These are phyloP conservation scores for Hecatera dysodea DNA, from an alignment of 2,888 invertebrate species.

Conservation along the genomic window DNA sequence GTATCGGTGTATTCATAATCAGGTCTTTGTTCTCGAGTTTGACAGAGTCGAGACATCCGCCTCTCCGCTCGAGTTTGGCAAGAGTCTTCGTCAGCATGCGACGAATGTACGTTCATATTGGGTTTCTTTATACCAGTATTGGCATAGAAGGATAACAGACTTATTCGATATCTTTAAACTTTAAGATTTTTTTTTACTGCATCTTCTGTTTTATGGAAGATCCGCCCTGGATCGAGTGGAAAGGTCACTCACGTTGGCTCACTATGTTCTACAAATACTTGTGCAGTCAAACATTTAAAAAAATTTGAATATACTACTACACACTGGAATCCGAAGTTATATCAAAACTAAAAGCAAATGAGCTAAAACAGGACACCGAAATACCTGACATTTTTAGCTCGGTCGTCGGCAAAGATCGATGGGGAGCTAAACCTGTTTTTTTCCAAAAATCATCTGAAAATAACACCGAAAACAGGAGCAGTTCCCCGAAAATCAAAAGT, in stretches of 20 bases:
- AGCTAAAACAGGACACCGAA: too few relatives aligned
- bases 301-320: not conserved
- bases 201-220: too few relatives aligned
- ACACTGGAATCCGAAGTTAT: not conserved
- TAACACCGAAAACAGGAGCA: not conserved
- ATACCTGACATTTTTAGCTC: not conserved
- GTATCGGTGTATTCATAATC: slow-evolving; percentile 75
- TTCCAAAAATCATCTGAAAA: not conserved
- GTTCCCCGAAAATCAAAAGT: slow-evolving; percentile 22
- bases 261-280: too few relatives aligned
- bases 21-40: slow-evolving; percentile 82
- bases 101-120: slow-evolving; percentile 72
- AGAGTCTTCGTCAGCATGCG: slow-evolving; percentile 86
- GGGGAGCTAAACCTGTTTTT: not conserved
- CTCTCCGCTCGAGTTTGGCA: slow-evolving; percentile 85
- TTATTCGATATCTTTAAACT: not conserved
- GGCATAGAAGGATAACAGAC: not conserved
- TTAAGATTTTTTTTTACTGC: too few relatives aligned
- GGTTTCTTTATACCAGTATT: slow-evolving; percentile 17
- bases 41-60: slow-evolving; percentile 87
- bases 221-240: too few relatives aligned
- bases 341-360: not conserved
- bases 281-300: too few relatives aligned
- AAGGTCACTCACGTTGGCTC: too few relatives aligned
- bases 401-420: too few relatives aligned